These are phyloP conservation scores for Notocelia uddmanniana DNA, from an alignment of 2,888 invertebrate genomes.

Conservation along the genomic window DNA sequence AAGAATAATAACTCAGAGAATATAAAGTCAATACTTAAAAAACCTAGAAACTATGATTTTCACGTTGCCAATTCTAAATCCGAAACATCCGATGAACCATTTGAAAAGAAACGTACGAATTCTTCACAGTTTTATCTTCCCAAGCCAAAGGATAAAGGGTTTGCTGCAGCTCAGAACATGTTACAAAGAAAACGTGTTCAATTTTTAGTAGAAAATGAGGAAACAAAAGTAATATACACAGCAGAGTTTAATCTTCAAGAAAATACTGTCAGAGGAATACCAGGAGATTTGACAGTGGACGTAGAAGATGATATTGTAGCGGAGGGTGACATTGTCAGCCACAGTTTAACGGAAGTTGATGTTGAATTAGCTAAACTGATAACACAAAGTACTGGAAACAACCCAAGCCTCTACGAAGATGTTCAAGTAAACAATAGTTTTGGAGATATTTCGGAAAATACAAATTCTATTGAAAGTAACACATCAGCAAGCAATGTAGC, in stretches of 20 bases:
- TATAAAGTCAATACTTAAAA: conserved; percentile 87
- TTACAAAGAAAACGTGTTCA: conserved; percentile 89
- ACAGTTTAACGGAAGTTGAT: conserved; percentile 60
- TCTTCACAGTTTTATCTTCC: conserved; percentile 88
- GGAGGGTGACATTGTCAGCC: conserved; percentile 77
- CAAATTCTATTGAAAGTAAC: conserved; percentile 45
- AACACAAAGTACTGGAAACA: conserved; percentile 56
- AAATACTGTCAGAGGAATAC: conserved; percentile 59
- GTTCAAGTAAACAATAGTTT: conserved; percentile 51
- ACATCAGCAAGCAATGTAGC: conserved; percentile 46
- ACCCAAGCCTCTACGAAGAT: conserved; percentile 55
- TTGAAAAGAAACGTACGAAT: conserved; percentile 69
- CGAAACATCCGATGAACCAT: conserved; percentile 66
- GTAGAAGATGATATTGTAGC: conserved; percentile 68
- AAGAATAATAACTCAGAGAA: conserved; percentile 73
- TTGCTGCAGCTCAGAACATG: conserved; percentile 64
- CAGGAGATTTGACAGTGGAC: conserved; percentile 57
- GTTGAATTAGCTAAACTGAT: conserved; percentile 60
- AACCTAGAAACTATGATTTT: conserved; percentile 78
- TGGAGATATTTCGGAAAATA: conserved; percentile 56
- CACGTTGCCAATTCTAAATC: conserved; percentile 62
- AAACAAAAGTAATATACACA: conserved; percentile 81
- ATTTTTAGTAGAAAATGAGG: conserved; percentile 89
- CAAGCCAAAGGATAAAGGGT: conserved; percentile 78
- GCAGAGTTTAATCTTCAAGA: conserved; percentile 79